Evolutionary conservation across 2,113 vertebrate genomes (phyloP).

Genomic region (Cisticola juncidis): DNA sequence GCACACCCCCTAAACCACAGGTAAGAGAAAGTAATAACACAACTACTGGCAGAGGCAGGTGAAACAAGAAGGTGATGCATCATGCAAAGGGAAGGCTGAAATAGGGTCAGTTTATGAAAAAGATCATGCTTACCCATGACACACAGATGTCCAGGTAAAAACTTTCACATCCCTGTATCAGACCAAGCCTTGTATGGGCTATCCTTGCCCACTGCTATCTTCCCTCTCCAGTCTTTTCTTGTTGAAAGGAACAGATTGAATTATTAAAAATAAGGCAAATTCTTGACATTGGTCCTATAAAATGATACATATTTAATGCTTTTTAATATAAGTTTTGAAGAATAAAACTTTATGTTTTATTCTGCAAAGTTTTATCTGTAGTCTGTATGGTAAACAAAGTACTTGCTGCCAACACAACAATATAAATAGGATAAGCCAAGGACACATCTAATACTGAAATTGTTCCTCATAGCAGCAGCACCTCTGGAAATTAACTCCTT

Average conservation of each 20-base stretch:
- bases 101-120: neutral
- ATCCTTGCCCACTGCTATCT: neutral
- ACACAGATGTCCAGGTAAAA: neutral
- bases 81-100: neutral
- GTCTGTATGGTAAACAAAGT: neutral
- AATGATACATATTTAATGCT: neutral
- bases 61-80: rapidly evolving
- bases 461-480: neutral
- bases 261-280: neutral
- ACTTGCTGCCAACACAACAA: neutral
- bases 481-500: neutral
- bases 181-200: neutral
- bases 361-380: neutral
- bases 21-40: neutral
- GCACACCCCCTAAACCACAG: rapidly evolving
- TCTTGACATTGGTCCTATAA: neutral
- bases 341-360: neutral
- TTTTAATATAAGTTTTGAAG: neutral
- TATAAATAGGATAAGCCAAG: neutral
- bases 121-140: neutral
- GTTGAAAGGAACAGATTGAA: neutral
- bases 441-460: neutral
- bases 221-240: neutral
- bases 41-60: neutral
- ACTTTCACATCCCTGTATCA: neutral